A percentile compares a stretch with the other conserved stretches of the same genome.
Conservation (phyloP, 2,797 vertebrate genomes). For the Crenichthys baileyi region DNA sequence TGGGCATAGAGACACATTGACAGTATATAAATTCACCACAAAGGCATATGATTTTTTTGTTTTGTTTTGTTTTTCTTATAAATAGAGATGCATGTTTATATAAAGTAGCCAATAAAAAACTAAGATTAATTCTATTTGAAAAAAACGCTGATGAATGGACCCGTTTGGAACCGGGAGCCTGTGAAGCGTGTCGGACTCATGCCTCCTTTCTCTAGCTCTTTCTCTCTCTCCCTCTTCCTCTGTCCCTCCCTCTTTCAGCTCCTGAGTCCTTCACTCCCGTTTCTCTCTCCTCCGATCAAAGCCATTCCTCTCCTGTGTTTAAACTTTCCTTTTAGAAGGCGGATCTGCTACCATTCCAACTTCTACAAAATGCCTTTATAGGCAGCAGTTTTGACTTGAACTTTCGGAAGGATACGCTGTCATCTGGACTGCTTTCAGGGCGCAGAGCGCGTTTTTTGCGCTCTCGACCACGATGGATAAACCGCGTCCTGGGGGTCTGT, state of each 20-base stretch:
- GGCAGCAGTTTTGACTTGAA: neutral
- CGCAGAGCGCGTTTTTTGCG: constrained; percentile 26
- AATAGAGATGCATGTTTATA: no score
- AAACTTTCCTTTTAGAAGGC: constrained; percentile 42
- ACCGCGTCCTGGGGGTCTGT: constrained; percentile 29
- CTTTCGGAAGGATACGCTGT: constrained; percentile 2
- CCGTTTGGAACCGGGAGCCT: constrained; percentile 10
- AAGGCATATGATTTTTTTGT: no score
- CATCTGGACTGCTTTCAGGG: neutral
- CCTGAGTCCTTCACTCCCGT: constrained; percentile 5
- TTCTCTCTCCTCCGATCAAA: constrained; percentile 15
- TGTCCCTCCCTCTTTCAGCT: constrained; percentile 13
- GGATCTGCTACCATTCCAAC: neutral
- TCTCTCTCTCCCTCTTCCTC: neutral
- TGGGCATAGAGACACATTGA: no score
- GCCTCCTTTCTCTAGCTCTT: neutral
- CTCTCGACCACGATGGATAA: constrained; percentile 23
- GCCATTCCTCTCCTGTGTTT: constrained; percentile 1
- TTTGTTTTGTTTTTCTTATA: no score
- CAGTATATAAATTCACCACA: no score
- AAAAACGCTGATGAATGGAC: neutral
- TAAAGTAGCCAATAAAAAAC: no score
- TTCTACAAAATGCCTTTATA: neutral
- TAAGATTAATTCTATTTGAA: no score
- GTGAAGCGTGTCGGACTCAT: constrained; percentile 31